Conservation (phyloP, 2,113 vertebrate species). For the Takifugu bimaculatus region DNA sequence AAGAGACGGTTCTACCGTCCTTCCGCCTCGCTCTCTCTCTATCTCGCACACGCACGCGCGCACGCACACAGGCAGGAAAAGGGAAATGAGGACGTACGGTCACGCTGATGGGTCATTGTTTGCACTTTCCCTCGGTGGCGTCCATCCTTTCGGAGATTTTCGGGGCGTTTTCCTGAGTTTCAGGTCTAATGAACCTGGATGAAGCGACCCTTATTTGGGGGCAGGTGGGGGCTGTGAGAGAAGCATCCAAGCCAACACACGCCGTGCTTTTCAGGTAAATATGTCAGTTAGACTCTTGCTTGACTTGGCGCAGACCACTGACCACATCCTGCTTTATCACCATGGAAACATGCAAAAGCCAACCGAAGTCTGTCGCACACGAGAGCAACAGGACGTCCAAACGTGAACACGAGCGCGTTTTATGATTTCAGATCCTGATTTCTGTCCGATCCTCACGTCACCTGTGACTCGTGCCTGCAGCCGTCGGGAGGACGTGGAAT, state of each 20-base stretch:
- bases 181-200: no score
- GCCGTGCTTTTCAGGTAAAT: conserved; percentile 52
- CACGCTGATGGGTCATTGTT: conserved; percentile 40
- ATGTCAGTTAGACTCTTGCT: conserved; percentile 31
- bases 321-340: conserved; percentile 74
- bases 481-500: no score
- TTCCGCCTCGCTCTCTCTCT: conserved; percentile 80
- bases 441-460: no score
- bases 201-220: no score
- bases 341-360: conserved; percentile 60
- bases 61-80: conserved; percentile 76
- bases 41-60: conserved; percentile 53
- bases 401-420: neutral
- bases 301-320: conserved; percentile 54
- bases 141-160: conserved; percentile 12
- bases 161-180: no score
- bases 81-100: conserved; percentile 54
- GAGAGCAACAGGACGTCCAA: neutral
- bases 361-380: conserved; percentile 18
- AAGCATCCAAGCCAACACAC: no score
- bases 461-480: no score
- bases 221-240: neutral
- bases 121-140: conserved; percentile 10
- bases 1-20: conserved; percentile 81
- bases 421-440: no score